Conservation (phyloP, 2,797 vertebrate genomes). For the Clarias pachynema region DNA sequence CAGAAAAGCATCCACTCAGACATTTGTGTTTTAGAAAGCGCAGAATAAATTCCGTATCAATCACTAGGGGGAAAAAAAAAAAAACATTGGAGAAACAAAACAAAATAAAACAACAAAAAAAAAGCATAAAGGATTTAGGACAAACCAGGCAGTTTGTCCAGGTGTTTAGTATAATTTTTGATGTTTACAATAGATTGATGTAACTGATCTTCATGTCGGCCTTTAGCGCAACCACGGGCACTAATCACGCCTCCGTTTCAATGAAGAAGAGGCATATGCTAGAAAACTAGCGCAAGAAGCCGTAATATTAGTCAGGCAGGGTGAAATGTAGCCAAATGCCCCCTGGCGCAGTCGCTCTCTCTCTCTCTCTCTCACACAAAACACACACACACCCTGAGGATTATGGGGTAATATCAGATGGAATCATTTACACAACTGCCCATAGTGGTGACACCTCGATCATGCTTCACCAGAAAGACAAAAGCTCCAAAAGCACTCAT, state of each 20-base stretch:
- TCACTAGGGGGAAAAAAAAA: no score
- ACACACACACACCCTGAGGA: conserved; percentile 34
- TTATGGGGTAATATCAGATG: conserved; percentile 53
- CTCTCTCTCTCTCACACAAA: not conserved
- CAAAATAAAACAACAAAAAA: not conserved
- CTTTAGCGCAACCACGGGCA: conserved; percentile 10
- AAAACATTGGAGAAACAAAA: not conserved
- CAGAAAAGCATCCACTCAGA: conserved; percentile 39
- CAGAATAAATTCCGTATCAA: not conserved
- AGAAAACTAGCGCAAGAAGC: conserved; percentile 41
- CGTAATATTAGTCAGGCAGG: conserved; percentile 50
- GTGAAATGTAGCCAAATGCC: conserved; percentile 51
- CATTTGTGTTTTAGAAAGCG: conserved; percentile 13
- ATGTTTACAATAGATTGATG: conserved; percentile 31
- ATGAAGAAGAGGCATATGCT: conserved; percentile 39
- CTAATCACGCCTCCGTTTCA: conserved; percentile 20
- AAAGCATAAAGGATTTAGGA: not conserved
- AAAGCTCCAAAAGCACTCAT: conserved; percentile 22
- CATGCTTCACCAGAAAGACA: conserved; percentile 15
- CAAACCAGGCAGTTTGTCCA: not conserved
- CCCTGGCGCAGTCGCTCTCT: conserved; percentile 24
- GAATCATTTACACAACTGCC: conserved; percentile 55
- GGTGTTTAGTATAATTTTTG: not conserved
- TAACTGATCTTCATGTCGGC: conserved; percentile 9
- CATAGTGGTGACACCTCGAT: conserved; percentile 38